Evolutionary conservation across 2,888 invertebrate genomes (phyloP), one percentile per base, ranked within the genome.

Genomic region (Lapara coniferarum): DNA sequence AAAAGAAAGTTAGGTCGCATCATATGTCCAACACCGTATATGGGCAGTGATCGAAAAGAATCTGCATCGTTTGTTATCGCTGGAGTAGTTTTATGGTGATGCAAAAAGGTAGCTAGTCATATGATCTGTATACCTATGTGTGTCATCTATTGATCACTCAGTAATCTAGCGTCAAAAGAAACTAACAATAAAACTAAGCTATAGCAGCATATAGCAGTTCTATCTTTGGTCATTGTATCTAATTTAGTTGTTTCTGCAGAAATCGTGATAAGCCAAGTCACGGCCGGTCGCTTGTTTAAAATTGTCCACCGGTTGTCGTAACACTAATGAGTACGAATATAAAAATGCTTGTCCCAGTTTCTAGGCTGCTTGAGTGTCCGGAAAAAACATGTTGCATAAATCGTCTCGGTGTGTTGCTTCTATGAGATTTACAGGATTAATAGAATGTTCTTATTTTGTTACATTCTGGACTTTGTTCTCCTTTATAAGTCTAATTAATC

Each of bases 361-460:
- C 71, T 70, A 76, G 66, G 74, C 70, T 66, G 72, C 68, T 74
- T 72, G 71, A 67, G 70, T 73, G 67, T 63, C 66, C 59, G 70
- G 70, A 69, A 75, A 63, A 75, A 77, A 77, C 77, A 75, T 73
- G 76, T 75, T 74, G 72, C 74, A 78, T 78, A 82, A 82, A 81
- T 79, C 78, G 74, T 78, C 74, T 72, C 73, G 71, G 76, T 74
- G 74, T 69, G 75, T 74, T 70, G 71, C 71, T 76, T 78, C 75
- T 70, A 74, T 69, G 66, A 77, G 79, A 80, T 84, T 84, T 79
- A 81, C 78, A 72, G 74, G 80, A 75, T 85, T 8, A 7, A 6
- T 0, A 37, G 4, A 37, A 37, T 37, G 37, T 37, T 37, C 37
- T 37, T 37, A 37, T 37, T 37, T 2, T 37, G 37, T 37, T 37